Percentiles rank a stretch among this genome's conserved stretches.
These are phyloP conservation scores for Tauraco hartlaubi DNA, from an alignment of 2,797 vertebrate species.

Conservation along the genomic window DNA sequence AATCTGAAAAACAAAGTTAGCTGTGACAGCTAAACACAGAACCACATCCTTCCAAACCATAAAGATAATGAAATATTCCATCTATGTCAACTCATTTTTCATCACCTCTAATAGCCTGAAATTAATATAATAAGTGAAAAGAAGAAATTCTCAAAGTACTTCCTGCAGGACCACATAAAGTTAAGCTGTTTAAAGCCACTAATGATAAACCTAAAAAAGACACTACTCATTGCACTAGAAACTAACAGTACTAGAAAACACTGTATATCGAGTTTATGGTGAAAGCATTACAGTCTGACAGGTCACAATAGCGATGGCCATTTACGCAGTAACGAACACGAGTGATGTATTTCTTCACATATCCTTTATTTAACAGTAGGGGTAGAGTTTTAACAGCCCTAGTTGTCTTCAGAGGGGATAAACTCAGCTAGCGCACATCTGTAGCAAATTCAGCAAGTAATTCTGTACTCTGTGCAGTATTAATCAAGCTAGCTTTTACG, in stretches of 20 bases:
- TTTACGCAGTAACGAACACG: background rate
- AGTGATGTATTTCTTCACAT: background rate
- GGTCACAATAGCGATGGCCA: background rate
- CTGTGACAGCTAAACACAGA: background rate
- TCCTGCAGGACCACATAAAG: background rate
- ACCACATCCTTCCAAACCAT: background rate
- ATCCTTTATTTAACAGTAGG: background rate
- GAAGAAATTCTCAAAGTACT: conserved; percentile 6
- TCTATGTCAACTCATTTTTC: conserved; percentile 13
- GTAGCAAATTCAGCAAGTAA: background rate
- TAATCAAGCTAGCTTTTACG: background rate
- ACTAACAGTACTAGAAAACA: background rate
- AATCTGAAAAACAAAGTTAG: background rate
- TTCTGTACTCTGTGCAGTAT: background rate
- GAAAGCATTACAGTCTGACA: background rate
- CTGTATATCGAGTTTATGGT: background rate
- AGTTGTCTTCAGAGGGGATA: background rate
- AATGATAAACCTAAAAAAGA: background rate
- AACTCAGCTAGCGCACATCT: background rate
- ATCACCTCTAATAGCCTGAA: background rate
- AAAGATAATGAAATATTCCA: background rate
- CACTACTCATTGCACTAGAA: background rate
- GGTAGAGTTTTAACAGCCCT: background rate
- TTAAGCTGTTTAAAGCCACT: conserved; percentile 32
- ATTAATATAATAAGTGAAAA: background rate